phyloP scores from a whole-genome alignment of 2,888 invertebrate genomes.

The Microchrysa polita region DNA sequence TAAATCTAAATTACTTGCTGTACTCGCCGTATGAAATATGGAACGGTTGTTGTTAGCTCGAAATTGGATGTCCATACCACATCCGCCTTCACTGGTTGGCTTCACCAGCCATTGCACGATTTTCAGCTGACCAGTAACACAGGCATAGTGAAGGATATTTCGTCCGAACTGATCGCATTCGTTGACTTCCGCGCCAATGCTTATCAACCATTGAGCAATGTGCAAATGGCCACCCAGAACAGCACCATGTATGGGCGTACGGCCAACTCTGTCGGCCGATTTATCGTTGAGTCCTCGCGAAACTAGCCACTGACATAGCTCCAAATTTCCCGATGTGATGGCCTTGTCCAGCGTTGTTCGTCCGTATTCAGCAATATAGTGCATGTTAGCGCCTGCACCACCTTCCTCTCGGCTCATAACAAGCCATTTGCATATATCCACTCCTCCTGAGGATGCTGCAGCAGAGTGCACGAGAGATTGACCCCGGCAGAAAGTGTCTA shows the following conservation, averaged over 20 bases:
- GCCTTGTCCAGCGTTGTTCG: not conserved
- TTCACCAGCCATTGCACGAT: slow-evolving; percentile 15
- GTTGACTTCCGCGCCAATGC: not conserved
- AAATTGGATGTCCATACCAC: not conserved
- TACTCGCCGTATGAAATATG: not conserved
- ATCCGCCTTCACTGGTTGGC: not conserved
- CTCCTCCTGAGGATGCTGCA: not conserved
- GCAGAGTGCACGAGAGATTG: not conserved
- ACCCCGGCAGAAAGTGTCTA: not conserved
- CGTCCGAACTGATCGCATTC: not conserved
- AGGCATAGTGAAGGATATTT: slow-evolving; percentile 15
- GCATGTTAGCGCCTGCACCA: slow-evolving; percentile 5
- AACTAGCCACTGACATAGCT: slow-evolving; percentile 6
- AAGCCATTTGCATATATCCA: slow-evolving; percentile 25
- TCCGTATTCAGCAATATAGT: not conserved
- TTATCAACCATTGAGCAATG: slow-evolving; percentile 10
- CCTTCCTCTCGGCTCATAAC: not conserved
- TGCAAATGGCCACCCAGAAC: not conserved
- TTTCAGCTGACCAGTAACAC: not conserved
- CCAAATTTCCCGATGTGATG: not conserved
- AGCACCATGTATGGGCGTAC: slow-evolving; percentile 7
- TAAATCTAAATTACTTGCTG: not conserved
- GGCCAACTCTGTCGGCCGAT: not conserved
- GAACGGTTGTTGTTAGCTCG: not conserved
- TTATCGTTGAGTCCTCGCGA: not conserved